Evolutionary conservation across 2,113 vertebrate species (phyloP).

Genomic region (Synodontis membranacea): DNA sequence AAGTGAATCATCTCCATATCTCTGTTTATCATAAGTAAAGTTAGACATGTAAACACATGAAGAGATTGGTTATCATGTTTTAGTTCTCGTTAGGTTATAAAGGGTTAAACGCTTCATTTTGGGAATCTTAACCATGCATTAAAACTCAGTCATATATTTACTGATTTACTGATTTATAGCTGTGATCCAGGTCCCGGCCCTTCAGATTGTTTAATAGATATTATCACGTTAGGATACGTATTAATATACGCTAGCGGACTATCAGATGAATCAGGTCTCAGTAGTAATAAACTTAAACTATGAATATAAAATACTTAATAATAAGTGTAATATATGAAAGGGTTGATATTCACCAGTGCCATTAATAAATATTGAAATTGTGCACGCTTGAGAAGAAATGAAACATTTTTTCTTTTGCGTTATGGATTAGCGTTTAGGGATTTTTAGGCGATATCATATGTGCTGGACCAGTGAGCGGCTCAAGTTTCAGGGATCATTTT

Average conservation of each 20-base stretch:
- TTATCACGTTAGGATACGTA: not conserved
- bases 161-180: not conserved
- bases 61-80: not conserved
- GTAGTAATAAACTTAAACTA: not conserved
- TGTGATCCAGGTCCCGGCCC: not conserved
- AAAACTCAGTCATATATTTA: not conserved
- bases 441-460: conserved; percentile 17
- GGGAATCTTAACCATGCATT: not conserved
- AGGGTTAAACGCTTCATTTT: not conserved
- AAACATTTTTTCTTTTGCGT: not conserved
- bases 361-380: not conserved
- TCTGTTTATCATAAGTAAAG: not conserved
- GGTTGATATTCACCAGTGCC: not conserved
- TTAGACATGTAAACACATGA: not conserved
- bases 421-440: not conserved
- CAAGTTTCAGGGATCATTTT: conserved; percentile 71
- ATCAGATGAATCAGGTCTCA: not conserved
- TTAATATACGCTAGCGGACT: not conserved
- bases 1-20: not conserved
- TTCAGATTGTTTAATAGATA: not conserved
- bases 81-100: not conserved
- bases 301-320: too few relatives aligned
- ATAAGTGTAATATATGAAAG: not conserved
- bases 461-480: conserved; percentile 57
- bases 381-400: not conserved